phyloP scores from a whole-genome alignment of 2,113 vertebrate species.

The Azemiops feae region DNA sequence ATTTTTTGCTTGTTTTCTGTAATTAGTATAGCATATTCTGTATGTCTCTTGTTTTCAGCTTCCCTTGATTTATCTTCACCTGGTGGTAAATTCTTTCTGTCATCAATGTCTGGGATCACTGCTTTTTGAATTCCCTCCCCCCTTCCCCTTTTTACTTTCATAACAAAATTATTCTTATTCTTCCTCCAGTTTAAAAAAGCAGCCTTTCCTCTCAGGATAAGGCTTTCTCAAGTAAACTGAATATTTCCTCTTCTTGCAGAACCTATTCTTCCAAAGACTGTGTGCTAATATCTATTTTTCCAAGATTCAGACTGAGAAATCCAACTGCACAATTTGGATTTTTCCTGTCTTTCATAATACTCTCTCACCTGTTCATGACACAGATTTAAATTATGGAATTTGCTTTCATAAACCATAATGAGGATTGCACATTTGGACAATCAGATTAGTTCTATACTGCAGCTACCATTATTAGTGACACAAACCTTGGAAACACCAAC shows the following conservation, averaged over 20 bases:
- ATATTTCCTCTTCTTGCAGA: not conserved
- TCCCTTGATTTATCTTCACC: not conserved
- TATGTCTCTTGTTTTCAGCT: not conserved
- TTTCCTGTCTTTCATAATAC: not conserved
- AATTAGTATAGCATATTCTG: not conserved
- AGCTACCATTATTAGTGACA: not conserved
- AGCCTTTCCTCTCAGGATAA: not conserved
- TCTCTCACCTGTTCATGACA: not conserved
- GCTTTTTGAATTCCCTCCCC: not conserved
- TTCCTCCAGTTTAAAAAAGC: not conserved
- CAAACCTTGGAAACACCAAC: not conserved
- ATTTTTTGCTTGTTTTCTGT: not conserved
- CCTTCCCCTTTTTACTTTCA: not conserved
- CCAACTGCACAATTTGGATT: not conserved
- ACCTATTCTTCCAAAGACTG: not conserved
- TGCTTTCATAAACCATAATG: not conserved
- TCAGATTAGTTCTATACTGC: not conserved
- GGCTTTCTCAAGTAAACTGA: not conserved
- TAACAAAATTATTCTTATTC: not conserved
- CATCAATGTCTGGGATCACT: not conserved
- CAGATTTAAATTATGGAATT: not conserved
- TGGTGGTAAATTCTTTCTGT: not conserved
- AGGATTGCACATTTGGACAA: not conserved
- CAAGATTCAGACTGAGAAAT: not conserved
- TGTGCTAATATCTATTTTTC: not conserved